Evolutionary conservation across 2,113 vertebrate species (phyloP), one percentile per base, ranked within the genome.

Genomic region (Tretioscincus oriximinensis): DNA sequence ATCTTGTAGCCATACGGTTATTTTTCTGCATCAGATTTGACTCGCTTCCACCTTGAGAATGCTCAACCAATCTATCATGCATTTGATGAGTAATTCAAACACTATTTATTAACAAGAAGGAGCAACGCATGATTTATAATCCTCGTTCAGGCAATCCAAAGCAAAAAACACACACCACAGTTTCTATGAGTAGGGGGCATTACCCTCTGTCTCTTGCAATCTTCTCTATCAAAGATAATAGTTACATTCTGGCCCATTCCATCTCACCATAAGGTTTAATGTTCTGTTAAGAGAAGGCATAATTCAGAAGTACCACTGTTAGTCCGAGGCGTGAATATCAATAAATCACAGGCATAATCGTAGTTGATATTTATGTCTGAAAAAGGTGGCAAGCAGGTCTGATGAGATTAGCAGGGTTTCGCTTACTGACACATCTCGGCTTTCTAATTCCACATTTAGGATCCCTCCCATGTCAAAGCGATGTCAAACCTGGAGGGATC

Each of bases 71-170:
- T 91, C 86, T 90, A 82, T 92, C 88, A 90, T 60, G 73, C 87
- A 91, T 90, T 90, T 72, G 2, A 81, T 77, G 88, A 92, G 80
- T 87, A 90, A 90, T 65, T 86, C 89, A 92, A 94, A 89, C 84
- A 86, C 78, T 80, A 84, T 87, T 92, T 92, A 89, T 92, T 90
- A 90, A 88, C 1, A 0, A 87, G 89, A 88, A 85, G 90, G 88
- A 93, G 93, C 89, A 85, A 92, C 87, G 83, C 87, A 85, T 88
- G 88, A 90, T 92, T 94, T 92, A 89, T 91, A 78, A 81, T 89
- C 90, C 47, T 84, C 84, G 84, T 84, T 88, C 63, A 90, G 73
- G 86, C 88, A 90, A 89, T 91, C 87, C 80, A 93, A 93, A 41
- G 35, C 35, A 83, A 89, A 90, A 92, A 92, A 74, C 4, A 9